Percentiles rank a stretch among this genome's conserved stretches.
Evolutionary conservation across 2,888 invertebrate genomes (phyloP).

Genomic region (Ectemnius lituratus): DNA sequence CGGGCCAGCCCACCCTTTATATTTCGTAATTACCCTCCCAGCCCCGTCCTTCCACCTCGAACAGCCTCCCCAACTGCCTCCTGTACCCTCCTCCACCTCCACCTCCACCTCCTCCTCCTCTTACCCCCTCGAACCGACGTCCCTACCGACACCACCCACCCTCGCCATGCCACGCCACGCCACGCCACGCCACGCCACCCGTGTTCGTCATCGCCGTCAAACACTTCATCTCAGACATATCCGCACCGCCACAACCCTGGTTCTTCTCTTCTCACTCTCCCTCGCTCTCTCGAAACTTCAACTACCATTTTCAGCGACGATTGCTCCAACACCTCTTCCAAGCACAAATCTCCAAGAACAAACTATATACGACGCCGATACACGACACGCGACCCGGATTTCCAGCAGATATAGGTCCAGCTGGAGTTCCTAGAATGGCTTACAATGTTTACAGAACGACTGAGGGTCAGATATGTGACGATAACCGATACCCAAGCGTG

Average conservation of each 20-base stretch:
- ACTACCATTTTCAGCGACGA: slow-evolving; percentile 49
- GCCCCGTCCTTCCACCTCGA: slow-evolving; percentile 59
- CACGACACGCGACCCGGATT: too few species aligned
- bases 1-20: slow-evolving; percentile 75
- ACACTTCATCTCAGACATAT: slow-evolving; percentile 44
- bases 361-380: too few species aligned
- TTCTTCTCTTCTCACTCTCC: slow-evolving; percentile 23
- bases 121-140: slow-evolving; percentile 56
- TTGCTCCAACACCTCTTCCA: slow-evolving; percentile 52
- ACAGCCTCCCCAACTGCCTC: slow-evolving; percentile 52
- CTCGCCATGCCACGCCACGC: slow-evolving; percentile 34
- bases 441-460: too few species aligned
- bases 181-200: slow-evolving; percentile 32
- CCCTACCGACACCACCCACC: slow-evolving; percentile 42
- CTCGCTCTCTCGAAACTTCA: slow-evolving; percentile 27
- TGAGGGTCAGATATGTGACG: too few species aligned
- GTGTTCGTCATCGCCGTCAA: slow-evolving; percentile 53
- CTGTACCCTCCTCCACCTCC: slow-evolving; percentile 5
- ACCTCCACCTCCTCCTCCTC: slow-evolving; percentile 14
- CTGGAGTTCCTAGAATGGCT: too few species aligned
- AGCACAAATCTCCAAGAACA: slow-evolving; percentile 1
- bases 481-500: too few species aligned
- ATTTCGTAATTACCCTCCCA: slow-evolving; percentile 76
- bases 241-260: slow-evolving; percentile 16
- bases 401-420: too few species aligned